A percentile compares a stretch with the other conserved stretches of the same genome.
phyloP scores from a whole-genome alignment of 2,888 invertebrate species.

The Tholera decimalis region DNA sequence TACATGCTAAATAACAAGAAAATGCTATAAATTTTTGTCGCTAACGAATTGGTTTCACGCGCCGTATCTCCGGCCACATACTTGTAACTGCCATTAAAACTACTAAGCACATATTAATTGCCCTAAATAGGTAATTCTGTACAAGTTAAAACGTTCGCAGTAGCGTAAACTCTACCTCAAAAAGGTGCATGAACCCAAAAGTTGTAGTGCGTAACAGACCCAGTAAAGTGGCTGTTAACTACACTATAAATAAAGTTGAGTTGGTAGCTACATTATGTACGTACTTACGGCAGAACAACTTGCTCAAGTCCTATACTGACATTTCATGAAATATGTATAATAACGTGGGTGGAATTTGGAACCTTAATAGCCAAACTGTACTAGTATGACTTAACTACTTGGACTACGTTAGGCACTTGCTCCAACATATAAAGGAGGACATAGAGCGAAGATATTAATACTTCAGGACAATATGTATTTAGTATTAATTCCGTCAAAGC shows the following conservation, averaged over 20 bases:
- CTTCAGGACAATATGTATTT: no score
- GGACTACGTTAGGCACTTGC: slow-evolving; percentile 3
- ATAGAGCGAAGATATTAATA: neutral
- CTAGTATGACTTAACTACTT: slow-evolving; percentile 37
- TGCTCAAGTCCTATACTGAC: slow-evolving; percentile 38
- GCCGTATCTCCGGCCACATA: slow-evolving; percentile 22
- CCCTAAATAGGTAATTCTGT: slow-evolving; percentile 62
- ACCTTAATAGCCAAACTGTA: slow-evolving; percentile 49
- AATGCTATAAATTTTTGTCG: slow-evolving; percentile 27
- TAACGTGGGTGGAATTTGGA: slow-evolving; percentile 45
- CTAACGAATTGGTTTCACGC: slow-evolving; percentile 40
- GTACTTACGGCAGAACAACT: slow-evolving; percentile 39
- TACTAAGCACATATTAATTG: slow-evolving; percentile 66
- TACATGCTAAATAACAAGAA: slow-evolving; percentile 30
- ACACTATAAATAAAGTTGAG: slow-evolving; percentile 67
- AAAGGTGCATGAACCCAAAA: slow-evolving; percentile 70
- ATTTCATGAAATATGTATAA: slow-evolving; percentile 57
- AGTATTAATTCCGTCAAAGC: no score
- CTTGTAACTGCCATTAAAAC: slow-evolving; percentile 50
- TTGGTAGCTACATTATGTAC: slow-evolving; percentile 41
- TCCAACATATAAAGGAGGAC: slow-evolving; percentile 8
- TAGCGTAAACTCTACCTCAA: slow-evolving; percentile 65
- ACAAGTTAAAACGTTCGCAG: slow-evolving; percentile 65
- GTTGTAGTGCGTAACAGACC: slow-evolving; percentile 68
- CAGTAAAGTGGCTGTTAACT: slow-evolving; percentile 69